These are phyloP conservation scores for Schizopygopsis pylzovi DNA, from an alignment of 2,797 vertebrate genomes.

Conservation along the genomic window DNA sequence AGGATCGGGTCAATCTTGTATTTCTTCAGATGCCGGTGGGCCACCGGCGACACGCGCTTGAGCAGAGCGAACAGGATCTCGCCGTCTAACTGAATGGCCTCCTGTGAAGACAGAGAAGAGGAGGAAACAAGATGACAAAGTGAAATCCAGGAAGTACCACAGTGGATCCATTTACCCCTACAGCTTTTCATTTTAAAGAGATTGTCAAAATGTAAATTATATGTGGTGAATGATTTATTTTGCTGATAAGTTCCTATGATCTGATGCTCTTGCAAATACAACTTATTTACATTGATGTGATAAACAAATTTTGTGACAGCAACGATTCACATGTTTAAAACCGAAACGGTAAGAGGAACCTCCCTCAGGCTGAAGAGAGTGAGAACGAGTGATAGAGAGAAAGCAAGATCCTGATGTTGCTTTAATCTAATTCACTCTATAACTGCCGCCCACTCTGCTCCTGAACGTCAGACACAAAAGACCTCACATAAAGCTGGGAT, in stretches of 20 bases:
- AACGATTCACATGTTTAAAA: not conserved
- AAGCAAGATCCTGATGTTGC: slow-evolving; percentile 24
- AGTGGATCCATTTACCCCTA: not conserved
- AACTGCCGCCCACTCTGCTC: slow-evolving; percentile 55
- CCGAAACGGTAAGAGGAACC: not conserved
- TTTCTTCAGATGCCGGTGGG: slow-evolving; percentile 91
- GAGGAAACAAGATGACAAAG: not conserved
- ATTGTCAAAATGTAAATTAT: not conserved
- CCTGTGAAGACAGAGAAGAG: slow-evolving; percentile 72
- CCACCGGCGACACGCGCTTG: slow-evolving; percentile 83
- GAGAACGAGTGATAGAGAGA: not conserved
- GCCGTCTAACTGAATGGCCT: slow-evolving; percentile 96
- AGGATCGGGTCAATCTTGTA: slow-evolving; percentile 95
- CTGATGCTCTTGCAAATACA: not conserved
- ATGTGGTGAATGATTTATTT: not conserved
- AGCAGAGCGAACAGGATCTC: slow-evolving; percentile 94
- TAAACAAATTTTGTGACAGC: slow-evolving; percentile 16
- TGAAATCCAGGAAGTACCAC: not conserved
- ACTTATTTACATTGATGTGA: not conserved
- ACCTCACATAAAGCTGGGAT: not conserved
- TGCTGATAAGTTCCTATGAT: not conserved
- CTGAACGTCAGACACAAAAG: not conserved
- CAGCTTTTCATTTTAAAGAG: not conserved
- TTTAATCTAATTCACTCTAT: slow-evolving; percentile 64
- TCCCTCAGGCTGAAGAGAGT: not conserved